Base-by-base conservation (phyloP, 2,888 invertebrate genomes). In the Flexamia atlantica region DNA sequence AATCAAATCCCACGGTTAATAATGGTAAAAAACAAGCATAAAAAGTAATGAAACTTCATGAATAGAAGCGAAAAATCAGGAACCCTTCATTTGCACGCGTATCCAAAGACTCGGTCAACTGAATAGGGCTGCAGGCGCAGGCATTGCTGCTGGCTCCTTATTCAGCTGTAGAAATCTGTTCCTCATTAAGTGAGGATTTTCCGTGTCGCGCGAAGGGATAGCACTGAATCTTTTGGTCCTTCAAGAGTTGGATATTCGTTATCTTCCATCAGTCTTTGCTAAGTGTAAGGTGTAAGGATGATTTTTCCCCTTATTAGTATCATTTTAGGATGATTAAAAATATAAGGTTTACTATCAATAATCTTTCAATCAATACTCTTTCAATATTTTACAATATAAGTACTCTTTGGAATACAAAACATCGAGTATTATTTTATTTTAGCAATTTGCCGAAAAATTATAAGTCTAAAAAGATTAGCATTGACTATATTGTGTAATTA, bases 131-230 rank as follows among this genome's bases (percentile, higher is more conserved):
- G 30, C 57, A 57, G n/a, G n/a, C n/a, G n/a, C n/a, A 17, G 64
- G 20, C 30, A 64, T 28, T 28, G 64, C 64, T 64, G 57, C 7
- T 17, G 64, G 64, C 3, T 28, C 23, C 57, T 25, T 23, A 64
- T 64, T 64, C 64, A 64, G 14, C 64, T 3, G 17, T 64, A 10
- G 28, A 64, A 64, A 17, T 20, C 14, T 3, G 9, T 28, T 20
- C 64, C 64, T 64, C 64, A 64, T 64, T 64, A 64, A 64, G 64
- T 46, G 12, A 9, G 46, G 46, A 46, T 46, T 14, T 46, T 46
- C 17, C 12, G 14, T 46, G 46, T 9, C 46, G 12, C 46, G 17
- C n/a, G n/a, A n/a, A 17, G 7, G 7, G 4, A 14, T 14, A 4
- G 46, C 12, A 46, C 46, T 9, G 2, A 46, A 46, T 4, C 64